Conservation (phyloP, 2,888 invertebrate genomes). For the Archaeoteleia sp. region DNA sequence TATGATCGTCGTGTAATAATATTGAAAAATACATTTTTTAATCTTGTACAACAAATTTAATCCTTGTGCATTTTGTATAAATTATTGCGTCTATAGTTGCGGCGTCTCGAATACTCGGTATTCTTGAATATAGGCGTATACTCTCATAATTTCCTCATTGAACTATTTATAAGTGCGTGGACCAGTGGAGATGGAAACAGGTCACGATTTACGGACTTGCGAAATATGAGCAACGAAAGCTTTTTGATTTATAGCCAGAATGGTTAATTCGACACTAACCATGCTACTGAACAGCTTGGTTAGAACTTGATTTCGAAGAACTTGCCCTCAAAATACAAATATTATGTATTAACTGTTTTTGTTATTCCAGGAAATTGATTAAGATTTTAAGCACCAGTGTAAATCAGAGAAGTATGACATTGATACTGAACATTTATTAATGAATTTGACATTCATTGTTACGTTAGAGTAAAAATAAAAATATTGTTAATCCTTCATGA, state of each 20-base stretch:
- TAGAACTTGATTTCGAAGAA: constrained; percentile 25
- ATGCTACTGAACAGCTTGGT: constrained; percentile 19
- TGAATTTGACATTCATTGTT: no score
- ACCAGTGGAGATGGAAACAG: constrained; percentile 34
- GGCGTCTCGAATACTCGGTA: constrained; percentile 16
- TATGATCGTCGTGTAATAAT: no score
- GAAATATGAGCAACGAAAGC: constrained; percentile 31
- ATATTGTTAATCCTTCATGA: no score
- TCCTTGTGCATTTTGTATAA: constrained; percentile 23
- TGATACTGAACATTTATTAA: no score
- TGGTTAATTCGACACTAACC: constrained; percentile 24
- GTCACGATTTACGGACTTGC: constrained; percentile 35
- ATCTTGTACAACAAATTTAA: constrained; percentile 9
- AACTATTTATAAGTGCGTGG: constrained; percentile 48
- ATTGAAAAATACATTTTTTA: no score
- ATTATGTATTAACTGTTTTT: no score
- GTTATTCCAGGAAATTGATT: no score
- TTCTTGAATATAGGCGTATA: constrained; percentile 29
- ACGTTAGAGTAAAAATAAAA: no score
- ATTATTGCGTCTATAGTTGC: constrained; percentile 19
- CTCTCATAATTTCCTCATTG: constrained; percentile 47
- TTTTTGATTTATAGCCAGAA: constrained; percentile 23
- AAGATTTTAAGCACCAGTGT: no score
- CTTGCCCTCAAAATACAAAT: not conserved
- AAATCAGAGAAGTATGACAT: no score